These are phyloP conservation scores for Drosophila villosipedis DNA, from an alignment of 2,888 invertebrate genomes.

Conservation along the genomic window DNA sequence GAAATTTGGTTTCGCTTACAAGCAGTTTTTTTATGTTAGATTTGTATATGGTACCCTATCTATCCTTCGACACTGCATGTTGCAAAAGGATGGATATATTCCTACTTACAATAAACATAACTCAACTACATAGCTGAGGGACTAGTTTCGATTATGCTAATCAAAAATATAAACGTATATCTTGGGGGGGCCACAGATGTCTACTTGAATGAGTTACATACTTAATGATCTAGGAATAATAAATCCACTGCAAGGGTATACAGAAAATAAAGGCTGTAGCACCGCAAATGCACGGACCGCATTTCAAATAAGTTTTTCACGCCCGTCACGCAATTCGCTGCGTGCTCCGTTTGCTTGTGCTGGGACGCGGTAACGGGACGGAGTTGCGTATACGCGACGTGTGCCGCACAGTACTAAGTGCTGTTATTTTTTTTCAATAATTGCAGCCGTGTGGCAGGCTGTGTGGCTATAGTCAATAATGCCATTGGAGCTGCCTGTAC, in stretches of 20 bases:
- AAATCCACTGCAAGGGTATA: slow-evolving; percentile 9
- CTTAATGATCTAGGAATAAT: neutral
- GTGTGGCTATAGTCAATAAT: slow-evolving; percentile 62
- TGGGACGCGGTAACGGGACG: slow-evolving; percentile 11
- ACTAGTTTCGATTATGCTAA: neutral
- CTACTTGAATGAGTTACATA: neutral
- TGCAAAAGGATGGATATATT: neutral
- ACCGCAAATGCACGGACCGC: neutral
- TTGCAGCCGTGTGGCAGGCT: slow-evolving; percentile 67
- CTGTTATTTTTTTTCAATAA: slow-evolving; percentile 52
- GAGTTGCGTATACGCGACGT: slow-evolving; percentile 65
- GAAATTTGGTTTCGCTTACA: neutral
- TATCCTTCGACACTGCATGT: neutral
- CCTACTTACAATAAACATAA: neutral
- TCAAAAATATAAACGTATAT: neutral
- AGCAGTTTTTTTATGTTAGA: neutral
- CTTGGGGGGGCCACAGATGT: neutral
- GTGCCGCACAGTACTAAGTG: slow-evolving; percentile 40
- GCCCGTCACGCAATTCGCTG: slow-evolving; percentile 46
- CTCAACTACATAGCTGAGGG: neutral
- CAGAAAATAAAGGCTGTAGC: slow-evolving; percentile 5
- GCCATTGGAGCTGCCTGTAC: slow-evolving; percentile 65
- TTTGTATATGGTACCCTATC: neutral
- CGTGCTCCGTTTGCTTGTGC: slow-evolving; percentile 12
- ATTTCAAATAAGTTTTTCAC: slow-evolving; percentile 51